Percentiles rank a stretch among this genome's conserved stretches.
Evolutionary conservation across 2,797 vertebrate genomes (phyloP).

Genomic region (Tolypeutes matacus): DNA sequence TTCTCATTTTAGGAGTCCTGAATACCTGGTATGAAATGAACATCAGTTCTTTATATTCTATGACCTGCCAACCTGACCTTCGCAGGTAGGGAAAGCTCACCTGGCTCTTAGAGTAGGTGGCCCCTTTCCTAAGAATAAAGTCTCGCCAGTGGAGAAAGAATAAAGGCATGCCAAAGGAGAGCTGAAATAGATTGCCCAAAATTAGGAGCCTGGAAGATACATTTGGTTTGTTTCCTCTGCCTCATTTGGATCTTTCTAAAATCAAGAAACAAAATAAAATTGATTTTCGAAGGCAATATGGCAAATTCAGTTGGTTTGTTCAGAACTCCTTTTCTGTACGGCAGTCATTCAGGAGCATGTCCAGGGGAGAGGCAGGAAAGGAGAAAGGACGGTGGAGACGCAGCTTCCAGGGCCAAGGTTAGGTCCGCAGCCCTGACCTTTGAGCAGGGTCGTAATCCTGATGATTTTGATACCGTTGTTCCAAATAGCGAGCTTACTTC

Average conservation of each 20-base stretch:
- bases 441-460: background rate
- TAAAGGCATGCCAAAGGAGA: background rate
- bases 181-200: background rate
- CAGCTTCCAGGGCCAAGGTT: background rate
- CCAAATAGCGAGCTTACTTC: background rate
- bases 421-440: background rate
- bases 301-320: background rate
- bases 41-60: background rate
- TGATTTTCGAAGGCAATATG: background rate
- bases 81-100: background rate
- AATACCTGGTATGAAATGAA: background rate
- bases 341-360: fast-evolving
- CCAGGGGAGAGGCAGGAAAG: background rate
- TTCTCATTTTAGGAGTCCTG: background rate
- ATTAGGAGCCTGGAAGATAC: background rate
- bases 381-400: background rate
- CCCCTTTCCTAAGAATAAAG: background rate
- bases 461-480: background rate
- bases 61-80: background rate
- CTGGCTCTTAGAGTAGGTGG: background rate
- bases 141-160: background rate
- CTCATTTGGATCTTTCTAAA: background rate
- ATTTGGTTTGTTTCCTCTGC: background rate
- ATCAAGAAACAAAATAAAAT: background rate
- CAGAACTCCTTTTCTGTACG: background rate